These are phyloP conservation scores for Acrossocheilus fasciatus DNA, from an alignment of 2,797 vertebrate species.

Conservation along the genomic window DNA sequence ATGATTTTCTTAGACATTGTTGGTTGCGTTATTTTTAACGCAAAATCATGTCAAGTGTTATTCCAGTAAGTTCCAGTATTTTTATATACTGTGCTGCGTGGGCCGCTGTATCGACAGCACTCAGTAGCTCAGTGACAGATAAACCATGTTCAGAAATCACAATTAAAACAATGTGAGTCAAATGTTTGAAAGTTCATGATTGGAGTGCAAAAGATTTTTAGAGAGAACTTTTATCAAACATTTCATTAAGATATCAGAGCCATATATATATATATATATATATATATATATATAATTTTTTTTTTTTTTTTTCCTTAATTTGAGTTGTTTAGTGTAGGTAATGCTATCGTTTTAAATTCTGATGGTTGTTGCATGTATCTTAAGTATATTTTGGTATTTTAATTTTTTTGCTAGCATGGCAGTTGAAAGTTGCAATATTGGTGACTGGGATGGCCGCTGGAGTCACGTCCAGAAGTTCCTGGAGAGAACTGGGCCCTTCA, in stretches of 20 bases:
- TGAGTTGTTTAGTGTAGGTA: neutral
- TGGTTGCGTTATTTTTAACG: no score
- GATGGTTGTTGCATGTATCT: neutral
- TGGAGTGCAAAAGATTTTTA: neutral
- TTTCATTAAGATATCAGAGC: neutral
- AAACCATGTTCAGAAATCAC: neutral
- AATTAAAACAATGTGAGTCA: neutral
- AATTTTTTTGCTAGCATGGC: slow-evolving; percentile 92
- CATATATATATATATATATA: neutral
- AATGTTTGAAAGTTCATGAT: neutral
- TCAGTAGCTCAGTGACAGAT: neutral
- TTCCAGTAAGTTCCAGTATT: no score
- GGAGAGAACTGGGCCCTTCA: slow-evolving; percentile 96
- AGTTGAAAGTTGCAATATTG: slow-evolving; percentile 89
- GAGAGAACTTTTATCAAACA: neutral
- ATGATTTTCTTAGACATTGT: no score
- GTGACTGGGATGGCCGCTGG: slow-evolving; percentile 97
- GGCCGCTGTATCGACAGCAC: neutral
- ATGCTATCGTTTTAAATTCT: neutral
- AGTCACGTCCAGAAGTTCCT: slow-evolving; percentile 98
- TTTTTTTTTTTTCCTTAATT: neutral
- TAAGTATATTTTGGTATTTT: neutral
- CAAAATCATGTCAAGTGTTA: no score
- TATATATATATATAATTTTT: no score
- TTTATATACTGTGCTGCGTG: no score